Evolutionary conservation across 1,140 invertebrate genomes (phyloP), one percentile per base, ranked within the genome.

Genomic region (Nylanderia fulva): DNA sequence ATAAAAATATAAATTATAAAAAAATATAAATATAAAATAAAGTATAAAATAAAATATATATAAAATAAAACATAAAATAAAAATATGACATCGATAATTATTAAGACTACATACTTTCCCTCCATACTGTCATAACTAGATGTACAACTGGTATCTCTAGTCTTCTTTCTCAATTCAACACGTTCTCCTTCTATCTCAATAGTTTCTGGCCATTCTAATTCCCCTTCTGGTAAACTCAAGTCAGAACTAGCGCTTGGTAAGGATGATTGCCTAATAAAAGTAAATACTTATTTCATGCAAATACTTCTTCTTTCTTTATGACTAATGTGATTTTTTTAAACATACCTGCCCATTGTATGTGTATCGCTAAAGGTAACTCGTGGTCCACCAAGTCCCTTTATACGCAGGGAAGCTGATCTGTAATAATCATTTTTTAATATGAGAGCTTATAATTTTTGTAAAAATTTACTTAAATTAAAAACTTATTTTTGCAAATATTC

Each of bases 351-450:
- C 92, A 96, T 96, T 71, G 94, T 95, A 76, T 96, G 95, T 18
- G 95, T 95, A 86, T 96, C 96, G 84, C 95, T 96, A 86, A 96
- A 97, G 0, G 96, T 96, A 15, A 96, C 96, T 89, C 96, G 94
- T 58, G 96, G 96, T 52, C 95, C 96, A 58, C 91, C 86, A n/a
- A 95, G 88, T 84, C 94, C 94, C 88, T 95, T 94, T 4, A 96
- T 96, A 82, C 96, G 95, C 9, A 98, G 93, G 0, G 97, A 97
- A n/a, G 97, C 96, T 24, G 97, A 97, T 74, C 97, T 95, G 27
- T 24, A 61, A 63, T 11, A 6, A 39, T 72, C 1, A 54, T 29
- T 71, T 52, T 15, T n/a, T 7, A 27, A 60, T 11, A 15, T 33
- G 29, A 45, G 15, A 18, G 15, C 13, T 15, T 45, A 48, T 48